Percentiles rank a stretch among this genome's conserved stretches.
phyloP scores from a whole-genome alignment of 2,113 vertebrate species.

The Rhombomys opimus region DNA sequence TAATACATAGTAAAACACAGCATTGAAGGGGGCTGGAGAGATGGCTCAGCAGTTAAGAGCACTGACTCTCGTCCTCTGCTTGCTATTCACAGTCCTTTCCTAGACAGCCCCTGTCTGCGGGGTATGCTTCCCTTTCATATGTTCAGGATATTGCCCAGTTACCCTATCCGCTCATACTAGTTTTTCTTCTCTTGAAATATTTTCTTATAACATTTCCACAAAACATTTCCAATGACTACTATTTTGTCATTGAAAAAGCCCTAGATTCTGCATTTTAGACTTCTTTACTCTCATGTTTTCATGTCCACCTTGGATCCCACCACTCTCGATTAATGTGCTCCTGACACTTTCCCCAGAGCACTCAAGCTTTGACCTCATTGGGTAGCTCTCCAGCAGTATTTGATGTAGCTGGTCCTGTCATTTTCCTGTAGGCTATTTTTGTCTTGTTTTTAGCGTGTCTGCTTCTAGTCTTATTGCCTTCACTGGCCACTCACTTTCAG shows the following conservation, averaged over 20 bases:
- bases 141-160: fast-evolving
- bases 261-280: not conserved
- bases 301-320: not conserved
- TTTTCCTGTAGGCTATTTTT: not conserved
- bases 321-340: fast-evolving
- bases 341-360: not conserved
- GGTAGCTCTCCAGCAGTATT: not conserved
- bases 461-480: not conserved
- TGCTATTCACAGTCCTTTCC: not conserved
- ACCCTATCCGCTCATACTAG: fast-evolving
- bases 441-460: not conserved
- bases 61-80: too few species aligned
- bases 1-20: not conserved
- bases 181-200: not conserved
- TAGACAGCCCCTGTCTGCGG: not conserved
- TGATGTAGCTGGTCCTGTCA: not conserved
- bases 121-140: not conserved
- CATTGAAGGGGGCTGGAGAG: not conserved
- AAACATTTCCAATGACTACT: not conserved
- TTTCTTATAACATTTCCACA: too few species aligned
- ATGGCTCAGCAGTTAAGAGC: too few species aligned
- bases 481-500: not conserved
- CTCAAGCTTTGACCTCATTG: not conserved
- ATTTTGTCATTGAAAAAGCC: not conserved
- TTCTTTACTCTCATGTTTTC: not conserved